These are phyloP conservation scores for Apotomis capreana DNA, from an alignment of 2,888 invertebrate species.

Conservation along the genomic window DNA sequence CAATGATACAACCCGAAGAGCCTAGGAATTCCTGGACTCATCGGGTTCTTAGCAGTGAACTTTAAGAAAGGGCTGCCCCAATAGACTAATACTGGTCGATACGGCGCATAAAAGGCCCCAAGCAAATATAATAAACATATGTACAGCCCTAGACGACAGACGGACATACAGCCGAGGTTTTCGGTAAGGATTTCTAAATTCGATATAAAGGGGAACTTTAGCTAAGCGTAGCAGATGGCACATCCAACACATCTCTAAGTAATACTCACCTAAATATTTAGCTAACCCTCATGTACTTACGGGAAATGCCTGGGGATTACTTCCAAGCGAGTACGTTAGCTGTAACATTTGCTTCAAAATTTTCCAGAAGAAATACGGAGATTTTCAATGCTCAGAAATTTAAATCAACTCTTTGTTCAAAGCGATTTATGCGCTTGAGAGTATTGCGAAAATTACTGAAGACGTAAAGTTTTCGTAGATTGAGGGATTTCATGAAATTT, in stretches of 20 bases:
- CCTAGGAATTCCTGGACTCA: too few species aligned
- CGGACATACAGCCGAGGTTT: neutral
- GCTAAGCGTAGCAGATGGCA: neutral
- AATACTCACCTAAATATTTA: neutral
- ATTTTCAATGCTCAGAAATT: neutral
- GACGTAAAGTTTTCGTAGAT: neutral
- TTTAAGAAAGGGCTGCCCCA: too few species aligned
- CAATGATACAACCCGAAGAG: too few species aligned
- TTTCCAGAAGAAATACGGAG: conserved; percentile 1
- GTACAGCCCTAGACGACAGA: too few species aligned
- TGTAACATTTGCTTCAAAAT: conserved; percentile 6
- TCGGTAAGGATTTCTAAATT: too few species aligned
- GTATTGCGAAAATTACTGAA: neutral
- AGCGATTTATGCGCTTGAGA: neutral
- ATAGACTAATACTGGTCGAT: too few species aligned
- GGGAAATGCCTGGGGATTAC: neutral
- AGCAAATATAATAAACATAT: too few species aligned
- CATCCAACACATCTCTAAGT: neutral
- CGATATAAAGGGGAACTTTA: neutral
- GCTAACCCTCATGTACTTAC: neutral
- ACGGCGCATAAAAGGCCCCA: too few species aligned
- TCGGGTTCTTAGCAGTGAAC: too few species aligned
- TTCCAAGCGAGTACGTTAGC: conserved; percentile 5
- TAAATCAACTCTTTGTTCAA: neutral
- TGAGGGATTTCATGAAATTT: neutral